A percentile compares a stretch with the other conserved stretches of the same genome.
Evolutionary conservation across 1,140 invertebrate species (phyloP).

Genomic region (Cyphomyrmex costatus): DNA sequence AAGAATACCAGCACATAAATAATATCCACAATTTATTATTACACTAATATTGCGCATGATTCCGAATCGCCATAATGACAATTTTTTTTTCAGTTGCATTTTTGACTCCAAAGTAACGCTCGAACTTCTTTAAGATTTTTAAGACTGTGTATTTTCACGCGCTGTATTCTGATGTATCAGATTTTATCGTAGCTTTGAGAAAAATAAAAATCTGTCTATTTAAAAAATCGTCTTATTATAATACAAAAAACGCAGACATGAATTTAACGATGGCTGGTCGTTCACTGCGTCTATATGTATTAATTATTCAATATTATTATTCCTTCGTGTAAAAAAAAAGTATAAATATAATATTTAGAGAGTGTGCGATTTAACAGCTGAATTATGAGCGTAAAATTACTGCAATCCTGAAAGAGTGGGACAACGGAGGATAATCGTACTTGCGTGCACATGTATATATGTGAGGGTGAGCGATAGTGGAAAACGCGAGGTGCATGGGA

Average conservation of each 20-base stretch:
- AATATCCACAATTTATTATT: no score
- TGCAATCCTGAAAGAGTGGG: neutral
- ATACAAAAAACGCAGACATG: neutral
- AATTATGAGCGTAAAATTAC: slow-evolving; percentile 20
- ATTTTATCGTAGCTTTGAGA: neutral
- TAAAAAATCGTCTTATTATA: neutral
- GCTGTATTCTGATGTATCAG: neutral
- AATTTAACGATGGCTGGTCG: neutral
- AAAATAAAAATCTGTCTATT: neutral
- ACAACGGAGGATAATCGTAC: neutral
- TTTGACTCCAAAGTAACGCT: no score
- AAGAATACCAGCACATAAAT: no score
- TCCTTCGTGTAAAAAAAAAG: neutral
- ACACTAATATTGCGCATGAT: no score
- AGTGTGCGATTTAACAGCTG: neutral
- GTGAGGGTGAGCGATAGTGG: neutral
- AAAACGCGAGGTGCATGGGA: slow-evolving; percentile 52
- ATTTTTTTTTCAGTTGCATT: no score
- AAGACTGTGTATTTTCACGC: neutral
- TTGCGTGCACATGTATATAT: neutral
- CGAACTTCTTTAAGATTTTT: no score
- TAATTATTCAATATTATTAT: slow-evolving; percentile 27
- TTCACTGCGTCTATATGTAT: neutral
- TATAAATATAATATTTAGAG: neutral
- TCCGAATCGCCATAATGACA: no score